phyloP scores from a whole-genome alignment of 2,113 vertebrate genomes.

The Pluvianellus socialis region DNA sequence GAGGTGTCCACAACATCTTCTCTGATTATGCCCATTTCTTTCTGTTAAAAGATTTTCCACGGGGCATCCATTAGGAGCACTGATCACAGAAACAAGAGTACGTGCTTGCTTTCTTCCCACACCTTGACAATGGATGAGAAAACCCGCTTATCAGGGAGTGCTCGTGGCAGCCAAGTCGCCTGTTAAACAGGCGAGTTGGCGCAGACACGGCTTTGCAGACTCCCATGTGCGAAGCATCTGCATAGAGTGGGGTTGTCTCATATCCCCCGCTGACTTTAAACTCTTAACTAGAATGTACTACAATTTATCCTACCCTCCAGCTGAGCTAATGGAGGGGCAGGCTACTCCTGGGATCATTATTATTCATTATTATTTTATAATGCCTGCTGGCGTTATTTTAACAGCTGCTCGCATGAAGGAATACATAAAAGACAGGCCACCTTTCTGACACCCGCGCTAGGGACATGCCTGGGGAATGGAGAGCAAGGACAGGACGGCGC shows the following conservation, averaged over 20 bases:
- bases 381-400: not conserved
- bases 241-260: not conserved
- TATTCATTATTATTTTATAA: slow-evolving; percentile 27
- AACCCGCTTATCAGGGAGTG: not conserved
- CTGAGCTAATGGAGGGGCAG: not conserved
- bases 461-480: not conserved
- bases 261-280: not conserved
- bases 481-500: not conserved
- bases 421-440: not conserved
- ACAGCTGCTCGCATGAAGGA: not conserved
- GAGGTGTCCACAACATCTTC: not conserved
- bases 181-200: not conserved
- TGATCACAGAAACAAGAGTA: not conserved
- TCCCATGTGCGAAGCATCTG: not conserved
- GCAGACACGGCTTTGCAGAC: not conserved
- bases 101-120: not conserved
- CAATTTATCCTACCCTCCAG: not conserved
- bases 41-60: not conserved
- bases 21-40: not conserved
- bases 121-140: not conserved
- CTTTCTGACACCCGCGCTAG: not conserved
- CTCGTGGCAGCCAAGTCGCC: not conserved
- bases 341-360: not conserved
- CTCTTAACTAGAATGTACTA: not conserved
- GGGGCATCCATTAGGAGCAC: not conserved